A percentile compares a stretch with the other conserved stretches of the same genome.
These are phyloP conservation scores for Lasius fuliginosus DNA, from an alignment of 2,888 invertebrate species.

Conservation along the genomic window DNA sequence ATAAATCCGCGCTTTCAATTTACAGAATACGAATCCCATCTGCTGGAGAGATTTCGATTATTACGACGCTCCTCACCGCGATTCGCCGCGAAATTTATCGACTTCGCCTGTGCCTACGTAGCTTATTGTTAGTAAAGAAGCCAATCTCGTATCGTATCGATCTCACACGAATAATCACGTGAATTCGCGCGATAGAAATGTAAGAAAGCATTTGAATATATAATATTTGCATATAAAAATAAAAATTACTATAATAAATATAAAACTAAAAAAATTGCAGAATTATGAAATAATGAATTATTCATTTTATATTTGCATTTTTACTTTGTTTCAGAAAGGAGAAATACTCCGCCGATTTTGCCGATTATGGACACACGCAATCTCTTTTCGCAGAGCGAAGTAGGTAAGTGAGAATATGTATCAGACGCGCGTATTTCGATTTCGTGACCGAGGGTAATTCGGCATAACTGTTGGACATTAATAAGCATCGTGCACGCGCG, in stretches of 20 bases:
- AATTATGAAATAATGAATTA: constrained; percentile 13
- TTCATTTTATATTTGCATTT: constrained; percentile 17
- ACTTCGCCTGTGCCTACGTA: background rate
- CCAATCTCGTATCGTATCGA: constrained; percentile 26
- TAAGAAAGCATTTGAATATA: background rate
- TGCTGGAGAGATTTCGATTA: constrained; percentile 51
- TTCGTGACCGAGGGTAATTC: constrained; percentile 33
- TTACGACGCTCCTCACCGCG: constrained; percentile 11
- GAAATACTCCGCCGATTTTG: constrained; percentile 9
- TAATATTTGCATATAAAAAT: background rate
- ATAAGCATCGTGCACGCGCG: constrained; percentile 28
- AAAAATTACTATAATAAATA: background rate
- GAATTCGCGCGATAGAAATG: background rate
- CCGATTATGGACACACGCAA: constrained; percentile 17
- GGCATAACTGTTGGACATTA: constrained; percentile 18
- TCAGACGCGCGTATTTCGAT: constrained; percentile 21
- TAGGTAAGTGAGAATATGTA: constrained; percentile 17
- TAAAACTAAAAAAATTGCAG: background rate
- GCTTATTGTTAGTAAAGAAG: constrained; percentile 10
- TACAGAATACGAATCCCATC: constrained; percentile 49
- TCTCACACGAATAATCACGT: background rate
- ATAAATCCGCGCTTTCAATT: constrained; percentile 48
- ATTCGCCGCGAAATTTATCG: constrained; percentile 36
- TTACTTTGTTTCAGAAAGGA: background rate
- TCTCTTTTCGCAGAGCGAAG: constrained; percentile 8